Evolutionary conservation across 2,113 vertebrate species (phyloP).

Genomic region (Hippolais icterina): DNA sequence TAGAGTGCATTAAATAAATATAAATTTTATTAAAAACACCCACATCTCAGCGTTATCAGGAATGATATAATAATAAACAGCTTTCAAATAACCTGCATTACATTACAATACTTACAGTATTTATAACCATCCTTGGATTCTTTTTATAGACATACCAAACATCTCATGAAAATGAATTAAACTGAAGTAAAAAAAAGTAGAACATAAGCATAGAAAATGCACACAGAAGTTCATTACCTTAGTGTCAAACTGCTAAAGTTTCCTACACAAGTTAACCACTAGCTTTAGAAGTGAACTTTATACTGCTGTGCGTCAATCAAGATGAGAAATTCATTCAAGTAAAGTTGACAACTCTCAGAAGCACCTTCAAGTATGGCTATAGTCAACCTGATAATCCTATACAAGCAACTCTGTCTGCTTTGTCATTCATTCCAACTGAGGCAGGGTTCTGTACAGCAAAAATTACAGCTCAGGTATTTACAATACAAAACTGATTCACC

Average conservation of each 20-base stretch:
- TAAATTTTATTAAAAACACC: conserved; percentile 99
- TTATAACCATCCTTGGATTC: conserved; percentile 88
- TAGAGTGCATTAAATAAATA: conserved; percentile 99
- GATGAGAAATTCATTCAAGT: conserved; percentile 95
- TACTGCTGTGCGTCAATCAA: conserved; percentile 82
- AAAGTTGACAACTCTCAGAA: conserved; percentile 91
- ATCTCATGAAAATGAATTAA: conserved; percentile 83
- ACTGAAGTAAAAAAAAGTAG: conserved; percentile 72
- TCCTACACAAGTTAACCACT: conserved; percentile 84
- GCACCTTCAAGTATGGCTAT: conserved; percentile 98
- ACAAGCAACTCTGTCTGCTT: conserved; percentile 72
- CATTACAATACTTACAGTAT: conserved; percentile 99
- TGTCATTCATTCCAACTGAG: conserved; percentile 81
- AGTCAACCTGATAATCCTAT: conserved; percentile 86
- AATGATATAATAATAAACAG: conserved; percentile 99
- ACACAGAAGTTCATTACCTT: conserved; percentile 83
- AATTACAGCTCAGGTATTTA: conserved; percentile 77
- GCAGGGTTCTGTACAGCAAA: conserved; percentile 85
- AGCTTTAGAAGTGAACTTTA: conserved; percentile 86
- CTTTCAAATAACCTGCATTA: conserved; percentile 99
- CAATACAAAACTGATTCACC: conserved; percentile 48
- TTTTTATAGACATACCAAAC: conserved; percentile 87
- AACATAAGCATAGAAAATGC: conserved; percentile 82
- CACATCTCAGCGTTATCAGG: conserved; percentile 98
- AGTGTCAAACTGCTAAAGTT: conserved; percentile 91